These are phyloP conservation scores for Elephantulus edwardii DNA, from an alignment of 2,113 vertebrate species.

Conservation along the genomic window DNA sequence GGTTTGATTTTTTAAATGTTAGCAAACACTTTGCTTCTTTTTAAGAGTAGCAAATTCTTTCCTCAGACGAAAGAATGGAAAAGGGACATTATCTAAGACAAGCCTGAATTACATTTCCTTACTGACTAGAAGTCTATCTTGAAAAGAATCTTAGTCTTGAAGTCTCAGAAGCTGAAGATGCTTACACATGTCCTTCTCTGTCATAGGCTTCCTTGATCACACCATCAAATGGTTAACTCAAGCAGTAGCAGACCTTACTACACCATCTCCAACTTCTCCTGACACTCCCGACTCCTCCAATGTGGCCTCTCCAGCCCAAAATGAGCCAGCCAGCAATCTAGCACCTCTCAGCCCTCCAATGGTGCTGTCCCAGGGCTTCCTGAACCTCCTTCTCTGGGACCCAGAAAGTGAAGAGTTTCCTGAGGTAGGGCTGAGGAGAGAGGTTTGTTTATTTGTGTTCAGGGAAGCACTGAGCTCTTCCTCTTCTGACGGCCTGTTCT, in stretches of 20 bases:
- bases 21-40: not conserved
- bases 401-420: conserved; percentile 83
- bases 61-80: not conserved
- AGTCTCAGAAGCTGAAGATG: not conserved
- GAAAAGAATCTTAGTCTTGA: not conserved
- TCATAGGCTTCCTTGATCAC: conserved; percentile 77
- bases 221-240: conserved; percentile 82
- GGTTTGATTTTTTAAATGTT: not conserved
- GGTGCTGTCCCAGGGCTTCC: conserved; percentile 82
- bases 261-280: accelerated
- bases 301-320: not conserved
- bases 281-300: not conserved
- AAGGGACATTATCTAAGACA: not conserved
- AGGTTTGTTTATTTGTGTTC: accelerated
- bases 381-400: conserved; percentile 86
- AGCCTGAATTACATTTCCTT: not conserved
- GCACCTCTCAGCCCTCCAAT: conserved; percentile 70
- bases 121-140: not conserved
- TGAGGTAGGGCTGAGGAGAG: conserved; percentile 76
- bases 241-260: conserved; percentile 75
- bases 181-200: not conserved
- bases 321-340: not conserved
- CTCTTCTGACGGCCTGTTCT: not conserved
- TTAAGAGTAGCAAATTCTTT: not conserved
- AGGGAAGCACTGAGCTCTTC: accelerated